Conservation (phyloP, 2,113 vertebrate genomes). For the Montifringilla adamsi region DNA sequence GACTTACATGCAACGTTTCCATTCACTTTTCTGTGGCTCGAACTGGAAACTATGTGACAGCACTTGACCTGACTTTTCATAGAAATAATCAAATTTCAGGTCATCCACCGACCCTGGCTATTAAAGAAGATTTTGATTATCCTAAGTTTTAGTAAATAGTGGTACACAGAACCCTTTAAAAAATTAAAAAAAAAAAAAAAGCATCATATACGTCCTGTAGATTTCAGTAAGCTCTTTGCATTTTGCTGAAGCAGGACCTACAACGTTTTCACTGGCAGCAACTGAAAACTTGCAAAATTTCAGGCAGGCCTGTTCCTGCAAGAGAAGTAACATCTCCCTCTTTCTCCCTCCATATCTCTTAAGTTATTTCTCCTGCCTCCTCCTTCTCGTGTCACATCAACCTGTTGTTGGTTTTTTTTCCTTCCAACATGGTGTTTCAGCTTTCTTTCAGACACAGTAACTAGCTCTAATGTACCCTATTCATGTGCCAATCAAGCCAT, state of each 20-base stretch:
- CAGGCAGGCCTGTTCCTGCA: slow-evolving; percentile 34
- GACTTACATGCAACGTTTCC: fast-evolving
- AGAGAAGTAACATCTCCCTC: background rate
- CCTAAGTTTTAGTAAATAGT: background rate
- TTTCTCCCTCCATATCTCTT: background rate
- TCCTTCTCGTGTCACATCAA: slow-evolving; percentile 43
- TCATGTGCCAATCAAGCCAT: slow-evolving; percentile 74
- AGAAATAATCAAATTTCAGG: background rate
- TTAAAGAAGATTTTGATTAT: background rate
- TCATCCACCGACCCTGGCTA: background rate
- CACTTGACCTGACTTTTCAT: background rate
- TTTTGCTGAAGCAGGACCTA: background rate
- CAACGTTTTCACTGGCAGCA: background rate
- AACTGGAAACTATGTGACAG: background rate
- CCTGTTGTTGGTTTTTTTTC: background rate
- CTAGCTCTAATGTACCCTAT: slow-evolving; percentile 72
- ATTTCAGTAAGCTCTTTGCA: background rate
- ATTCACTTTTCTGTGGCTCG: background rate
- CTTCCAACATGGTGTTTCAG: slow-evolving; percentile 43
- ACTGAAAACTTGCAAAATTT: background rate
- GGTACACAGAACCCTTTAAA: background rate
- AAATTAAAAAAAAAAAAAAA: background rate
- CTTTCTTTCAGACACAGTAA: slow-evolving; percentile 71
- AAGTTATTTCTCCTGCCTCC: background rate
- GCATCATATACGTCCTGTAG: background rate